Conservation (phyloP, 2,113 vertebrate species). For the Camelus bactrianus region DNA sequence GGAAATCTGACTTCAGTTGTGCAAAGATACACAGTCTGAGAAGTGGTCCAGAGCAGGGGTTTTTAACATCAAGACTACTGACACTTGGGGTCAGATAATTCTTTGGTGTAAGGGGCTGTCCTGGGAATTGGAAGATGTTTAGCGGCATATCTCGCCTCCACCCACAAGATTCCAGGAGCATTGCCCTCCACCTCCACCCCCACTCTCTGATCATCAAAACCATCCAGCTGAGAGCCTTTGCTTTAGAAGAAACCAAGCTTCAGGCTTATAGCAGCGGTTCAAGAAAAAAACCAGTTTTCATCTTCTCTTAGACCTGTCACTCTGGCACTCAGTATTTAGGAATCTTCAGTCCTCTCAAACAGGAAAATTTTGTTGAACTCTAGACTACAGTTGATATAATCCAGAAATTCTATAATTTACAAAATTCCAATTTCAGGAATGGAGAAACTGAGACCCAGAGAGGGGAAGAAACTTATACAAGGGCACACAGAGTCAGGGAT, state of each 20-base stretch:
- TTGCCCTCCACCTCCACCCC: too few species aligned
- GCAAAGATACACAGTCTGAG: background rate
- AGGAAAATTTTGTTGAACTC: background rate
- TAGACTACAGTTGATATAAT: background rate
- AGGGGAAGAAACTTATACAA: background rate
- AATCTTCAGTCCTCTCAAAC: background rate
- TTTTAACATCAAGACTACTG: background rate
- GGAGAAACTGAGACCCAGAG: slow-evolving; percentile 4
- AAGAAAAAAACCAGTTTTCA: background rate
- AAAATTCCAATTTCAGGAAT: background rate
- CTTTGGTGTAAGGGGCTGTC: background rate
- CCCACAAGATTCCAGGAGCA: background rate
- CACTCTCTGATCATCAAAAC: fast-evolving
- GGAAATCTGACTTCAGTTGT: background rate
- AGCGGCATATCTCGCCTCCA: background rate
- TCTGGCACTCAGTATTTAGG: background rate
- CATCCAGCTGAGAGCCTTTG: background rate
- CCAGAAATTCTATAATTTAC: background rate
- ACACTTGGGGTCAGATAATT: too few species aligned
- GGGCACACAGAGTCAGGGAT: background rate
- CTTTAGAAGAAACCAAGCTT: background rate
- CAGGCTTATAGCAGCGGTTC: background rate
- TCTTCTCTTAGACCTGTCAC: background rate
- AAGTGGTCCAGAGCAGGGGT: background rate
- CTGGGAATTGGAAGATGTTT: background rate